Conservation (phyloP, 2,113 vertebrate species). For the Paratilapia polleni region DNA sequence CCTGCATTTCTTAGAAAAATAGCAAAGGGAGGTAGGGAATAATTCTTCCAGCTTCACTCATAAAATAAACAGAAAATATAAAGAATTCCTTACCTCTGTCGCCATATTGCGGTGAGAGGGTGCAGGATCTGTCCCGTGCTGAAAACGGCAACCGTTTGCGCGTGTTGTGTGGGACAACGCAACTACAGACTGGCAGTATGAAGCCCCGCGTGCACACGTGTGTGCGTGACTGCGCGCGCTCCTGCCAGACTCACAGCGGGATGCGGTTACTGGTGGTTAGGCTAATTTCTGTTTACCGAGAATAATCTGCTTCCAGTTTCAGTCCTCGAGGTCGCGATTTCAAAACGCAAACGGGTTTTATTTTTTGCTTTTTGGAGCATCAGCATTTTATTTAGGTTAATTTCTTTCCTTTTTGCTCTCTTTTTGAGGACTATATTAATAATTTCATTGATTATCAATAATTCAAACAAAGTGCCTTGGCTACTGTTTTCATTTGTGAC, state of each 20-base stretch:
- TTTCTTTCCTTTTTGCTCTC: background rate
- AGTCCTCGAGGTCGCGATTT: slow-evolving; percentile 6
- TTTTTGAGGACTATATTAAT: slow-evolving; percentile 3
- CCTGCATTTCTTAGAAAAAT: slow-evolving; percentile 8
- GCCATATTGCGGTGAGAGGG: slow-evolving; percentile 73
- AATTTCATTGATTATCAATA: slow-evolving; percentile 42
- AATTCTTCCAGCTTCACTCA: background rate
- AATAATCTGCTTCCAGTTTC: background rate
- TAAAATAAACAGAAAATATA: background rate
- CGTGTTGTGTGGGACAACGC: slow-evolving; percentile 57
- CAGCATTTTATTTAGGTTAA: background rate
- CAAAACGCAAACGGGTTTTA: background rate
- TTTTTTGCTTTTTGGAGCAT: background rate
- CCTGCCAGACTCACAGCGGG: slow-evolving; percentile 1
- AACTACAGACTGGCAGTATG: slow-evolving; percentile 16
- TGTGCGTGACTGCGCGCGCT: slow-evolving; percentile 2
- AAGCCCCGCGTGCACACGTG: slow-evolving; percentile 2
- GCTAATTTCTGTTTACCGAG: slow-evolving; percentile 5
- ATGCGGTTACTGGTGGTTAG: background rate
- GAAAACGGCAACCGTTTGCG: slow-evolving; percentile 55
- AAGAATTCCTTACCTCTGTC: slow-evolving; percentile 76
- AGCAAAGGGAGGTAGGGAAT: background rate
- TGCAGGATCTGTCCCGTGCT: slow-evolving; percentile 70
- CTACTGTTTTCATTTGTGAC: background rate
- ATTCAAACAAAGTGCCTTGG: slow-evolving; percentile 27